A percentile compares a stretch with the other conserved stretches of the same genome.
phyloP scores from a whole-genome alignment of 1,140 invertebrate species.

The Vanessa tameamea region DNA sequence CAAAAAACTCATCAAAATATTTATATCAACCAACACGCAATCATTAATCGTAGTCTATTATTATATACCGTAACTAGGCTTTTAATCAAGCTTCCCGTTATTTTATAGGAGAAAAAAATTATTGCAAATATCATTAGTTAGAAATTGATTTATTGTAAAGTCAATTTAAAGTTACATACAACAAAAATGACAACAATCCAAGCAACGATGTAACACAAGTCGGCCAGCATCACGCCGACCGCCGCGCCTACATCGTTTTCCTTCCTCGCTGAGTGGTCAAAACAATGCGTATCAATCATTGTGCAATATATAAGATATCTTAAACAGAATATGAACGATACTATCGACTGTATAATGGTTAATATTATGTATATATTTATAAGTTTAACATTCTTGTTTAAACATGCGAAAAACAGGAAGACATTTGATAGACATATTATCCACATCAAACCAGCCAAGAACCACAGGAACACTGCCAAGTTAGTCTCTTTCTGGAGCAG shows the following conservation, averaged over 20 bases:
- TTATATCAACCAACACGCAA: too few species aligned
- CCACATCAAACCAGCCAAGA: not conserved
- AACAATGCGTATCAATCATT: not conserved
- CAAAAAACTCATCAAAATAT: too few species aligned
- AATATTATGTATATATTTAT: not conserved
- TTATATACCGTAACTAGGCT: too few species aligned
- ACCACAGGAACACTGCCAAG: slow-evolving; percentile 1
- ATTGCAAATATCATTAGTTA: not conserved
- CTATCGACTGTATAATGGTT: not conserved
- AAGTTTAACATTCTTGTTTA: not conserved
- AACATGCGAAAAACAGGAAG: not conserved
- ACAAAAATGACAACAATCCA: not conserved
- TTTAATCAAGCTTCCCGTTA: too few species aligned
- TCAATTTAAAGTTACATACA: slow-evolving; percentile 12
- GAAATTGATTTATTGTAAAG: not conserved
- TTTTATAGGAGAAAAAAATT: too few species aligned
- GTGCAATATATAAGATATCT: slow-evolving; percentile 5
- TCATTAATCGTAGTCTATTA: too few species aligned
- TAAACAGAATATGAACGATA: not conserved
- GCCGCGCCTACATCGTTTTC: not conserved
- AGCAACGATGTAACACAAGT: not conserved
- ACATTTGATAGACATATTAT: not conserved
- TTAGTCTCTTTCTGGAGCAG: not conserved
- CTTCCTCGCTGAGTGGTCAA: not conserved
- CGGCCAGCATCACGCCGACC: not conserved